A percentile compares a stretch with the other conserved stretches of the same genome.
Evolutionary conservation across 2,888 invertebrate species (phyloP).

Genomic region (Pyrrhosoma nymphula): DNA sequence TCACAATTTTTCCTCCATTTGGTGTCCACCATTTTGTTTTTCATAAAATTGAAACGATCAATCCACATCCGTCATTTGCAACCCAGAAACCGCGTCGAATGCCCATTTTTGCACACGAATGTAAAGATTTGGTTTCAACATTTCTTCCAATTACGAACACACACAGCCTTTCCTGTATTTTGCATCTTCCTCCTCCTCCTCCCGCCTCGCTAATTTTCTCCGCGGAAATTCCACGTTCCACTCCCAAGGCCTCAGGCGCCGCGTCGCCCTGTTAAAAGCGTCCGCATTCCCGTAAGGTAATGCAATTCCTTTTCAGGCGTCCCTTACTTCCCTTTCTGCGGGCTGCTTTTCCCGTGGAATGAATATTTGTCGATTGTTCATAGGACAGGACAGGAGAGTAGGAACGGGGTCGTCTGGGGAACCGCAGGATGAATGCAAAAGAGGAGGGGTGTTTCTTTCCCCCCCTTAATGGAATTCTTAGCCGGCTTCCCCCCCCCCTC

Average conservation of each 20-base stretch:
- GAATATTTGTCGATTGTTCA: constrained; percentile 3
- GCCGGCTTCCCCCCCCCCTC: neutral
- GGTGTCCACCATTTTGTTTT: too few relatives aligned
- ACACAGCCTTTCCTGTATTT: too few relatives aligned
- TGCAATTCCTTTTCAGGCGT: neutral
- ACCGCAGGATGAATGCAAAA: neutral
- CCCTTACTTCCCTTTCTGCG: neutral
- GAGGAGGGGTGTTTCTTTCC: neutral
- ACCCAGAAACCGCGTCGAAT: too few relatives aligned
- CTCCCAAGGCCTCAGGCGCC: neutral
- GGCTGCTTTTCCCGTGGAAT: neutral
- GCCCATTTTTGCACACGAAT: too few relatives aligned
- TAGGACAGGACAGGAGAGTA: neutral
- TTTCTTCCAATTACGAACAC: too few relatives aligned
- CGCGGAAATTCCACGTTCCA: neutral
- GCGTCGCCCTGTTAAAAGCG: neutral
- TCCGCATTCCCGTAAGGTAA: neutral
- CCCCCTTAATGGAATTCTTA: constrained; percentile 6
- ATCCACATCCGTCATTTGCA: too few relatives aligned
- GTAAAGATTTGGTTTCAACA: too few relatives aligned
- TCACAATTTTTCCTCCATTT: too few relatives aligned
- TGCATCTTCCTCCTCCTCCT: too few relatives aligned
- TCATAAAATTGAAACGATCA: too few relatives aligned
- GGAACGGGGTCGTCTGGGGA: neutral
- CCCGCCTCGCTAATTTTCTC: neutral